phyloP scores from a whole-genome alignment of 1,140 invertebrate species.

The Brachionus calyciflorus region DNA sequence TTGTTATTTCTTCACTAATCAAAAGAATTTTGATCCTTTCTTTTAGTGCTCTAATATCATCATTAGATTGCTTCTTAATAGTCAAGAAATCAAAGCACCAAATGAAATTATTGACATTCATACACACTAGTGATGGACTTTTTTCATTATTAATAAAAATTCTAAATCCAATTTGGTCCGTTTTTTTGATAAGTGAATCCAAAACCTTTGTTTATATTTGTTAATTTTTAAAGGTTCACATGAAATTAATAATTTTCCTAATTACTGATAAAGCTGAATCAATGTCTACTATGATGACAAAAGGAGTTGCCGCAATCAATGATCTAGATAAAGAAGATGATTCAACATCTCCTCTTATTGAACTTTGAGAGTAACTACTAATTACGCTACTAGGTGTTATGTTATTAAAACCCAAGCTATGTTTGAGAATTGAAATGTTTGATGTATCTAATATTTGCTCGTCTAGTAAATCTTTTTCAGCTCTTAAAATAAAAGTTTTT shows the following conservation, averaged over 20 bases:
- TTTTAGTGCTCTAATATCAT: neutral
- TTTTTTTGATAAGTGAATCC: neutral
- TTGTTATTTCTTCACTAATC: neutral
- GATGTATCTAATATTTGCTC: slow-evolving; percentile 3
- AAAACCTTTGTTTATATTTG: neutral
- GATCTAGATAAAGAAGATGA: neutral
- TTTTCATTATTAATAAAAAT: neutral
- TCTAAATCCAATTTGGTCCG: neutral
- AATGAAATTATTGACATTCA: neutral
- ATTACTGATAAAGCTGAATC: slow-evolving; percentile 15
- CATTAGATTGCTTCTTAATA: neutral
- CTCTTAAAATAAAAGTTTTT: too few relatives aligned
- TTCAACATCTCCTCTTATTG: too few relatives aligned
- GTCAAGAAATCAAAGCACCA: slow-evolving; percentile 17
- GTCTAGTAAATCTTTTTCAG: neutral
- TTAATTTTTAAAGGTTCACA: neutral
- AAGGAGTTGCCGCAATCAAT: neutral
- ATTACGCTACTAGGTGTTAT: neutral
- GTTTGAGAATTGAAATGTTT: slow-evolving; percentile 9
- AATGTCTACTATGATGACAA: neutral
- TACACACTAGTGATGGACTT: neutral
- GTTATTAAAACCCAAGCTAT: neutral
- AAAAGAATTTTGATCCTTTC: neutral
- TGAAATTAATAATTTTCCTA: neutral
- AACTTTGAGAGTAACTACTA: too few relatives aligned